Conservation (phyloP, 2,888 invertebrate genomes). For the Allophyes oxyacanthae region DNA sequence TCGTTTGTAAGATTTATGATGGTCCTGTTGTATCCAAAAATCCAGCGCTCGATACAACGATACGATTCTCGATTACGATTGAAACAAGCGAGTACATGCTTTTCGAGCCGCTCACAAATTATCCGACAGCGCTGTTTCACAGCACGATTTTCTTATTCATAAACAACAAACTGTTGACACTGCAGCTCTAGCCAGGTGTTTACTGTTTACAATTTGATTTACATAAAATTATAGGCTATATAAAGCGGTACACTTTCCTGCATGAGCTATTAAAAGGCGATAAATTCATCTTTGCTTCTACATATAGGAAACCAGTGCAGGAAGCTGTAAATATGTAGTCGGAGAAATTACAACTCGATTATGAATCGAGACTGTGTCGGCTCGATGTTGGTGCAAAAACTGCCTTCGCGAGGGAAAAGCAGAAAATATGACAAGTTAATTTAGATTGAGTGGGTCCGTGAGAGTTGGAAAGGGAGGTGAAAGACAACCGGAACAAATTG, state of each 20-base stretch:
- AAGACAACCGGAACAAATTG: slow-evolving; percentile 80
- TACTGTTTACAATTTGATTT: slow-evolving; percentile 63
- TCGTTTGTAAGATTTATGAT: slow-evolving; percentile 63
- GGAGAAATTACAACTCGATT: slow-evolving; percentile 73
- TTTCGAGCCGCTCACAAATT: slow-evolving; percentile 37
- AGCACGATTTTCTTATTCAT: slow-evolving; percentile 45
- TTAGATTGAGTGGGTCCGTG: slow-evolving; percentile 77
- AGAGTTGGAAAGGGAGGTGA: slow-evolving; percentile 77
- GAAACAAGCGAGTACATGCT: slow-evolving; percentile 30
- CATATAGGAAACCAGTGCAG: slow-evolving; percentile 65
- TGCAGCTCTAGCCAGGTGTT: slow-evolving; percentile 46
- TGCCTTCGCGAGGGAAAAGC: slow-evolving; percentile 70
- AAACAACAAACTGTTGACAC: slow-evolving; percentile 48
- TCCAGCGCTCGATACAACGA: slow-evolving; percentile 43
- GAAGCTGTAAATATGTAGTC: slow-evolving; percentile 67
- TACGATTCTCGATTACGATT: slow-evolving; percentile 45
- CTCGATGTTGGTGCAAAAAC: slow-evolving; percentile 66
- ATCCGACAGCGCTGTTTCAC: slow-evolving; percentile 31
- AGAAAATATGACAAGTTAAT: slow-evolving; percentile 84
- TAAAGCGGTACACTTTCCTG: slow-evolving; percentile 73
- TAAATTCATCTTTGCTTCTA: slow-evolving; percentile 66
- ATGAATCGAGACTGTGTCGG: slow-evolving; percentile 63
- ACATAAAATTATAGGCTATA: slow-evolving; percentile 68
- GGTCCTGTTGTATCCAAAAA: slow-evolving; percentile 52
- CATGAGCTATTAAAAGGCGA: slow-evolving; percentile 73